phyloP scores from a whole-genome alignment of 2,797 vertebrate genomes.

The Lycodopsis pacificus region DNA sequence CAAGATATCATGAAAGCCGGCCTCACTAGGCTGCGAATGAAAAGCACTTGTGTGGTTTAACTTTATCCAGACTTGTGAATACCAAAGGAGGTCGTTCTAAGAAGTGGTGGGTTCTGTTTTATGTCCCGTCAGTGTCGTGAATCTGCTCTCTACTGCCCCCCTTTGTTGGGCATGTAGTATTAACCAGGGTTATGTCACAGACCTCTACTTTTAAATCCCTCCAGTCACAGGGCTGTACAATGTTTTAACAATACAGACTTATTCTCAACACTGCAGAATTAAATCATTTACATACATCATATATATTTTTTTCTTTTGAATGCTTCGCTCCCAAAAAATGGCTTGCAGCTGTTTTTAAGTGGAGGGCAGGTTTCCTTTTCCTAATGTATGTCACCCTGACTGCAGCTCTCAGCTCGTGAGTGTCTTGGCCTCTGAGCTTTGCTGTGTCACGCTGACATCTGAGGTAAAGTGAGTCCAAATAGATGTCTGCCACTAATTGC shows the following conservation, averaged over 20 bases:
- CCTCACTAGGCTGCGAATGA: constrained; percentile 72
- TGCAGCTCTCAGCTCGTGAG: constrained; percentile 16
- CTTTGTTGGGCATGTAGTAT: constrained; percentile 68
- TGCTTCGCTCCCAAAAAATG: constrained; percentile 34
- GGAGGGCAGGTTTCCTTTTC: constrained; percentile 13
- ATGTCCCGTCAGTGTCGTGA: constrained; percentile 59
- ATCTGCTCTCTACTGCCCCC: constrained; percentile 81
- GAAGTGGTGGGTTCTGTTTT: constrained; percentile 67
- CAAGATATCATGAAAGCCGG: constrained; percentile 75
- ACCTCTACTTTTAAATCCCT: constrained; percentile 8
- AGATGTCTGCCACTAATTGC: constrained; percentile 35
- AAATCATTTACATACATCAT: constrained; percentile 43
- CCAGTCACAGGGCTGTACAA: not conserved
- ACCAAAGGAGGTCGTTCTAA: constrained; percentile 72
- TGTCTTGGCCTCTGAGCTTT: constrained; percentile 25
- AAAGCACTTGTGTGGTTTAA: constrained; percentile 82
- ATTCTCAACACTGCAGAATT: constrained; percentile 18
- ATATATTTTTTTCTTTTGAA: not conserved
- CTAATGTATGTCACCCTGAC: constrained; percentile 21
- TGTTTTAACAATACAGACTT: constrained; percentile 31
- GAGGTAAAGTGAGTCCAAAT: constrained; percentile 43
- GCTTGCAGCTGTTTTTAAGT: constrained; percentile 49
- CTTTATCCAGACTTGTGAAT: constrained; percentile 79
- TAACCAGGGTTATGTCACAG: constrained; percentile 43
- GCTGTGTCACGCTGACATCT: constrained; percentile 49